Evolutionary conservation across 1,140 invertebrate genomes (phyloP).

Genomic region (Trichomalopsis sarcophagae): DNA sequence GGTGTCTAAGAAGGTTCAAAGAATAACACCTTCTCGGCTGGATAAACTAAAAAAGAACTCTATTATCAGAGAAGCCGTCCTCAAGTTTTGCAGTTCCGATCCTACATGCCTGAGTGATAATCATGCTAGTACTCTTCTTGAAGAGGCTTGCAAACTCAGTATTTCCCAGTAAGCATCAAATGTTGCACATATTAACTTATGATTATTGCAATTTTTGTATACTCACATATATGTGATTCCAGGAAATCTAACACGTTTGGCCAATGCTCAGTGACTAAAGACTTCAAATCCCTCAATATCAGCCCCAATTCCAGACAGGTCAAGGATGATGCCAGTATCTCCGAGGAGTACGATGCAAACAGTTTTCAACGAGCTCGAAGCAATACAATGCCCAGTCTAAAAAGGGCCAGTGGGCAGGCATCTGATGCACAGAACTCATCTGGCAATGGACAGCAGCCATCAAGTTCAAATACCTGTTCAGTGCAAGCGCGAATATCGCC

Average conservation of each 20-base stretch:
- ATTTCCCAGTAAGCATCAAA: conserved; percentile 59
- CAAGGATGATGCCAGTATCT: conserved; percentile 69
- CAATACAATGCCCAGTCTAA: conserved; percentile 73
- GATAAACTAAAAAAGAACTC: conserved; percentile 65
- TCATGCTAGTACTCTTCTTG: conserved; percentile 58
- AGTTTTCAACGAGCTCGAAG: conserved; percentile 71
- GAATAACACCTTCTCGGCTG: conserved; percentile 39
- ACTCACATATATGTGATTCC: not conserved
- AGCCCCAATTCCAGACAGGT: conserved; percentile 61
- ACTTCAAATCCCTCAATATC: conserved; percentile 70
- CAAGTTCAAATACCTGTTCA: conserved; percentile 72
- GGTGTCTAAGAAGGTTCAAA: conserved; percentile 66
- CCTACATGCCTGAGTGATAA: conserved; percentile 62
- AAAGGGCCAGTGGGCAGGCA: conserved; percentile 63
- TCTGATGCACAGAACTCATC: conserved; percentile 37
- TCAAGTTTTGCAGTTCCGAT: conserved; percentile 62
- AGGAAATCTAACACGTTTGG: conserved; percentile 64
- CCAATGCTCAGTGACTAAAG: conserved; percentile 66
- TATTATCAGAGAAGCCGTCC: conserved; percentile 69
- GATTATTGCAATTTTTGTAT: not conserved
- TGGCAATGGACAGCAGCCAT: conserved; percentile 56
- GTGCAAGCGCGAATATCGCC: conserved; percentile 77
- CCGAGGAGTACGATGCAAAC: conserved; percentile 62
- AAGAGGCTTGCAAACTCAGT: conserved; percentile 65
- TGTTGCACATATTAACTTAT: not conserved